These are phyloP conservation scores for Temnothorax unifasciatus DNA, from an alignment of 2,888 invertebrate species.

Conservation along the genomic window DNA sequence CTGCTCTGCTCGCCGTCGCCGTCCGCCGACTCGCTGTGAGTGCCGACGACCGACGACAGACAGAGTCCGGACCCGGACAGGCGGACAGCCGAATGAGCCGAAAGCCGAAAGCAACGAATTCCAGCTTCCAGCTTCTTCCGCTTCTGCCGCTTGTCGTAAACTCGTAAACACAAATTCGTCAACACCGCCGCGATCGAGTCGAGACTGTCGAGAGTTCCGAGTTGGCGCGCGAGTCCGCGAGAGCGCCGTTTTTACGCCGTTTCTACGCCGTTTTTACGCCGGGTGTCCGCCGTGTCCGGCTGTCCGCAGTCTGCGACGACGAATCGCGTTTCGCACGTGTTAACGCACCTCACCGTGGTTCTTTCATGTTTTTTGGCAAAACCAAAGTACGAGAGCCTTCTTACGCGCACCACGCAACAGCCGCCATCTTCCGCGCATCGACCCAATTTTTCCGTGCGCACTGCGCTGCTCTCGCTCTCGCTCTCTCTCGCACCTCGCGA, in stretches of 20 bases:
- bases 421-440: constrained; percentile 85
- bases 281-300: too few species aligned
- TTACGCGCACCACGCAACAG: constrained; percentile 74
- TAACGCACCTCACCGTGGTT: constrained; percentile 57
- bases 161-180: constrained; percentile 74
- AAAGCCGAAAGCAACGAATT: background rate
- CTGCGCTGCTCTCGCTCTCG: constrained; percentile 39
- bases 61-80: too few species aligned
- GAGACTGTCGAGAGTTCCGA: background rate
- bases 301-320: constrained; percentile 9
- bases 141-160: constrained; percentile 74
- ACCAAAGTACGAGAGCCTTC: constrained; percentile 57
- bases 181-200: constrained; percentile 7
- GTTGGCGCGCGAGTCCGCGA: constrained; percentile 12
- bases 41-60: too few species aligned
- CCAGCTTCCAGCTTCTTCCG: background rate
- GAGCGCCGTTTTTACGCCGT: constrained; percentile 42
- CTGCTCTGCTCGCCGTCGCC: background rate
- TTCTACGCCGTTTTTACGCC: background rate
- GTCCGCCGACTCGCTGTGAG: background rate
- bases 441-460: constrained; percentile 81
- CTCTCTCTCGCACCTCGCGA: constrained; percentile 41
- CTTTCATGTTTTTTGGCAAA: constrained; percentile 68
- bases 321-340: constrained; percentile 59
- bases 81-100: background rate